phyloP scores from a whole-genome alignment of 2,888 invertebrate species.

The Kuschelorhynchus macadamiae region DNA sequence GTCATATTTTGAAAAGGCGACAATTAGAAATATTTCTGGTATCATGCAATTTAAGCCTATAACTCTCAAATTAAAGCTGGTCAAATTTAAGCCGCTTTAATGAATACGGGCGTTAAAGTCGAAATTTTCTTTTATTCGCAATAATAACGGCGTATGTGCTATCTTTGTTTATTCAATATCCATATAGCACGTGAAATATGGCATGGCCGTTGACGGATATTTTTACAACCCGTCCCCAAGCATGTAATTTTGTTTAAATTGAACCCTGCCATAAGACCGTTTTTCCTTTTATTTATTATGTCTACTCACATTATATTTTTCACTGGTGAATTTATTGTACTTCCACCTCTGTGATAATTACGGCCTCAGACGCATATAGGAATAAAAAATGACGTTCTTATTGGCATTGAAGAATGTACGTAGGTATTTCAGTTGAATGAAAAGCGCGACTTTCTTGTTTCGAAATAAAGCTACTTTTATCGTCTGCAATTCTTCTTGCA shows the following conservation, averaged over 20 bases:
- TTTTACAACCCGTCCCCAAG: conserved; percentile 55
- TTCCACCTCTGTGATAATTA: conserved; percentile 41
- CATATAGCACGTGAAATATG: conserved; percentile 55
- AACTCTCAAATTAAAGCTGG: too few species aligned
- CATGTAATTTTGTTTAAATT: conserved; percentile 59
- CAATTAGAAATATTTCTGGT: too few species aligned
- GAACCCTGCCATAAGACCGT: conserved; percentile 41
- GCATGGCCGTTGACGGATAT: conserved; percentile 56
- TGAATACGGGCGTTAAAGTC: too few species aligned
- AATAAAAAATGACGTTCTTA: conserved; percentile 39
- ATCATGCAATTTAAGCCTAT: too few species aligned
- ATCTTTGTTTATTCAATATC: conserved; percentile 56
- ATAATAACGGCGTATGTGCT: conserved; percentile 32
- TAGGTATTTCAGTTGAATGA: too few species aligned
- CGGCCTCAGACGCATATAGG: conserved; percentile 24
- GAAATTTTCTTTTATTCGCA: too few species aligned
- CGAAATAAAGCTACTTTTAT: too few species aligned
- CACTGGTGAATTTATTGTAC: conserved; percentile 40
- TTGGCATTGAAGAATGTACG: conserved; percentile 7
- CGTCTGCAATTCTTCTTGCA: too few species aligned
- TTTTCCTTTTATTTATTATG: conserved; percentile 44
- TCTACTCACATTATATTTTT: conserved; percentile 46
- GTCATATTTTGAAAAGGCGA: too few species aligned
- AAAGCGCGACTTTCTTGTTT: too few species aligned
- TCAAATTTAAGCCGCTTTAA: too few species aligned